A percentile compares a stretch with the other conserved stretches of the same genome.
These are phyloP conservation scores for Margarornis squamiger DNA, from an alignment of 2,797 vertebrate species.

Conservation along the genomic window DNA sequence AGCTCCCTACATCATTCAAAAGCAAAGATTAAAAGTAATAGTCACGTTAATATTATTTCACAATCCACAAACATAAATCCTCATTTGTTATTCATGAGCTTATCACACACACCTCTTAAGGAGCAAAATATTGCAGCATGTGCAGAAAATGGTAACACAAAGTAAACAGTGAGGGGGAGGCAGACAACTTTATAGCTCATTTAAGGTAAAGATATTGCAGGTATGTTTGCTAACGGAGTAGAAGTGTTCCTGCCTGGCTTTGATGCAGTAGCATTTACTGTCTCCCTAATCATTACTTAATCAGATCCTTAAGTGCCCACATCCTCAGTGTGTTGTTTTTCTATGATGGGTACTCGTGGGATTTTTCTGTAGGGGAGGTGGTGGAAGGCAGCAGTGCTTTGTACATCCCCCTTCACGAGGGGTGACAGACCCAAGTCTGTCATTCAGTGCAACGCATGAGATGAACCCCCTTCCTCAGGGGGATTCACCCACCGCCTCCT, in stretches of 20 bases:
- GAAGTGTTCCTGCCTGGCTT: neutral
- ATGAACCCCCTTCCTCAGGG: neutral
- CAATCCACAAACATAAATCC: slow-evolving; percentile 61
- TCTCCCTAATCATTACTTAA: neutral
- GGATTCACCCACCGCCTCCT: neutral
- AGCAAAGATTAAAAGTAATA: slow-evolving; percentile 68
- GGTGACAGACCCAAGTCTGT: neutral
- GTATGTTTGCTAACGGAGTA: neutral
- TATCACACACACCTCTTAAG: slow-evolving; percentile 40
- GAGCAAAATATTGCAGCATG: slow-evolving; percentile 46
- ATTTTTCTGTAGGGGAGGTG: neutral
- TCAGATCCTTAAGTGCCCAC: neutral
- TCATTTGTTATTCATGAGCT: slow-evolving; percentile 69
- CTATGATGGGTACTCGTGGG: neutral
- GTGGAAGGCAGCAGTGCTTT: neutral
- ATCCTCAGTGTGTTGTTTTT: neutral
- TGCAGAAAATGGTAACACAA: slow-evolving; percentile 38
- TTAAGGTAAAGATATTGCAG: slow-evolving; percentile 38
- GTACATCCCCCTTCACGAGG: accelerated
- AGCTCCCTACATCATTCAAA: slow-evolving; percentile 52
- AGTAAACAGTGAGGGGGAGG: slow-evolving; percentile 39
- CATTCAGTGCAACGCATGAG: accelerated
- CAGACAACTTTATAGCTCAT: slow-evolving; percentile 43
- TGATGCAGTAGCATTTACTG: neutral
- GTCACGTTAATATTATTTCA: slow-evolving; percentile 58